A percentile compares a stretch with the other conserved stretches of the same genome.
These are phyloP conservation scores for Iguana delicatissima DNA, from an alignment of 2,797 vertebrate species.

Conservation along the genomic window DNA sequence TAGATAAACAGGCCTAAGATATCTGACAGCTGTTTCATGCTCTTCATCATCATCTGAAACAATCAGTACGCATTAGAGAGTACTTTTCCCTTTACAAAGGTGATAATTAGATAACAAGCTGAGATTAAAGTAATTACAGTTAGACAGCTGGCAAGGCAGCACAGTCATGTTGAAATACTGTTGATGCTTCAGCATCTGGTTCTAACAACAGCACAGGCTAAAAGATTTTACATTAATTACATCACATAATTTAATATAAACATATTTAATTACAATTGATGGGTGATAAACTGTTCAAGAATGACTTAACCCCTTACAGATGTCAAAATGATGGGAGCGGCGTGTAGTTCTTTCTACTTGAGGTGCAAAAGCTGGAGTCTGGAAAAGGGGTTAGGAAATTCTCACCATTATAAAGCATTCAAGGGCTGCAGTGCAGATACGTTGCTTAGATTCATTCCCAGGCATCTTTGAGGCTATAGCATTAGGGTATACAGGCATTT, in stretches of 20 bases:
- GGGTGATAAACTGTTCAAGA: conserved; percentile 86
- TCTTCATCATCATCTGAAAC: conserved; percentile 88
- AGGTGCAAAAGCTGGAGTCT: conserved; percentile 45
- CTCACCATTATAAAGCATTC: not conserved
- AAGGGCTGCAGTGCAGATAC: not conserved
- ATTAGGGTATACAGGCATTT: conserved; percentile 6
- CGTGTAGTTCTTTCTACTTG: conserved; percentile 52
- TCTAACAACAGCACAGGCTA: conserved; percentile 84
- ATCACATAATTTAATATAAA: conserved; percentile 89
- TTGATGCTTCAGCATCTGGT: conserved; percentile 87
- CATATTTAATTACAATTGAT: conserved; percentile 90
- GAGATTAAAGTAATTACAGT: conserved; percentile 91
- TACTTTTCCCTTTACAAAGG: conserved; percentile 90
- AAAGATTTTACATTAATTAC: conserved; percentile 88
- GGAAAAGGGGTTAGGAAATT: conserved; percentile 33
- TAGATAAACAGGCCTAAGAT: conserved; percentile 81
- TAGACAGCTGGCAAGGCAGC: conserved; percentile 87
- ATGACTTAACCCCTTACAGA: conserved; percentile 81
- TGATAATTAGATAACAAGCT: conserved; percentile 93
- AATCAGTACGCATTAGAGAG: conserved; percentile 88
- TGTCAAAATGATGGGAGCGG: conserved; percentile 77
- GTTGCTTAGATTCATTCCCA: not conserved
- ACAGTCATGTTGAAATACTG: conserved; percentile 86
- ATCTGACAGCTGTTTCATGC: conserved; percentile 87
- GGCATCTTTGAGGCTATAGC: conserved; percentile 29